Percentiles rank a stretch among this genome's conserved stretches.
phyloP scores from a whole-genome alignment of 92 coral and sea anemone genomes.

The Scolanthus callimorphus region DNA sequence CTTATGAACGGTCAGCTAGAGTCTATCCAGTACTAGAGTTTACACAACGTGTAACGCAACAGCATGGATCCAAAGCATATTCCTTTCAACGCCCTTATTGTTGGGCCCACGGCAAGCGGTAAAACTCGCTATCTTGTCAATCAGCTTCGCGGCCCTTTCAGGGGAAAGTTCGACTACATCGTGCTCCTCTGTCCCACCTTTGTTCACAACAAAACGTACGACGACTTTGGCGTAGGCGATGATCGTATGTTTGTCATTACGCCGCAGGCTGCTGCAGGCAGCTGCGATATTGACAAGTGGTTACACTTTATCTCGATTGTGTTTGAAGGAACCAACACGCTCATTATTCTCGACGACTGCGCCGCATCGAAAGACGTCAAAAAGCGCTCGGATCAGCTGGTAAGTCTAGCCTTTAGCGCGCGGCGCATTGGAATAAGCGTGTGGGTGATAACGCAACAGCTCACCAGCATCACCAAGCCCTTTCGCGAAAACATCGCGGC shows the following conservation, averaged over 20 bases:
- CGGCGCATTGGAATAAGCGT: slow-evolving; percentile 4
- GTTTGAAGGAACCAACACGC: slow-evolving; percentile 17
- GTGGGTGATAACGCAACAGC: slow-evolving; percentile 16
- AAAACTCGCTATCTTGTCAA: slow-evolving; percentile 23
- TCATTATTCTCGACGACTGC: slow-evolving; percentile 22
- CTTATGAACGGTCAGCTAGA: slow-evolving; percentile 14
- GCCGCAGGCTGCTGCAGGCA: slow-evolving; percentile 10
- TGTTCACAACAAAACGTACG: slow-evolving; percentile 9
- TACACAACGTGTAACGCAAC: neutral
- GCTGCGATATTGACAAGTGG: neutral
- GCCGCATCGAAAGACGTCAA: slow-evolving; percentile 22
- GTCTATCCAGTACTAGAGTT: slow-evolving; percentile 16
- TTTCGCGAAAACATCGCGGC: too few relatives aligned
- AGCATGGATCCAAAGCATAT: slow-evolving; percentile 3
- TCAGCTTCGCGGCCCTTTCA: slow-evolving; percentile 15
- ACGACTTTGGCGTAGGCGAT: slow-evolving; percentile 15
- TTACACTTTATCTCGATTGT: neutral
- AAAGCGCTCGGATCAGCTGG: slow-evolving; percentile 8
- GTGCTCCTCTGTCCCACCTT: slow-evolving; percentile 26
- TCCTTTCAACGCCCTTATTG: slow-evolving; percentile 19
- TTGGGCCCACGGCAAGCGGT: slow-evolving; percentile 25
- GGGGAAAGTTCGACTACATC: slow-evolving; percentile 22
- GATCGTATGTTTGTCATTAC: slow-evolving; percentile 10
- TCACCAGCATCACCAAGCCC: too few relatives aligned
- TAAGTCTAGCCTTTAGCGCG: slow-evolving; percentile 5